Base-by-base conservation (phyloP, 2,113 vertebrate genomes). In the Parotia lawesii region DNA sequence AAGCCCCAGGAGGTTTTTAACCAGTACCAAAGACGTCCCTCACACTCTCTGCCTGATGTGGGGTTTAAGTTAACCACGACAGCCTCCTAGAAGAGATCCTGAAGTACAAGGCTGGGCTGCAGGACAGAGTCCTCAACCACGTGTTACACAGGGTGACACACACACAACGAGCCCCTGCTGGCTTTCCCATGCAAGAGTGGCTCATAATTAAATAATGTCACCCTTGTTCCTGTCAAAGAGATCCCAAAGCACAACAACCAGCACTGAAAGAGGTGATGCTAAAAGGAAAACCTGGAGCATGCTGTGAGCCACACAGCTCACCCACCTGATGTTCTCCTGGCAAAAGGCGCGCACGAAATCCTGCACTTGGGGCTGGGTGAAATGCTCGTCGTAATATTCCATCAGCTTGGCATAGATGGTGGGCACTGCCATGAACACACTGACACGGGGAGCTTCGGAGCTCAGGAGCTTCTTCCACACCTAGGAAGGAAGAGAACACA, bases 371-470 rank as follows among this genome's bases (percentile, higher is more conserved):
- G 98, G 98, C 79, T 98, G 98, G 45, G 96, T 98, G 81, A 99
- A 98, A 78, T 99, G 98, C 70, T 97, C 73, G 25, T 99, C 97
- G 1, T 99, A 98, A 88, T 99, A 96, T 19, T 98, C 98, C 48
- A 98, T 98, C 95, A 99, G 97, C 96, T 99, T 99, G 75, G 97
- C 98, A 85, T 99, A 99, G 89, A 99, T 97, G 10, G 99, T 99
- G 51, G 99, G 99, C 89, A 99, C 99, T 3, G 99, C 99, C 99
- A 99, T 99, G 89, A 99, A 99, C 24, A 99, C 95, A 3, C 94
- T 99, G 70, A 99, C 88, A 71, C 94, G 81, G 2, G 98, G 98
- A 58, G 94, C 87, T 40, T 98, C 83, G 45, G 82, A 44, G 64
- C 93, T 97, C 21, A 98, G 90, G 61, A 99, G 95, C 95, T 94